phyloP scores from a whole-genome alignment of 1,140 invertebrate genomes.

The Drosophila equinoxialis region DNA sequence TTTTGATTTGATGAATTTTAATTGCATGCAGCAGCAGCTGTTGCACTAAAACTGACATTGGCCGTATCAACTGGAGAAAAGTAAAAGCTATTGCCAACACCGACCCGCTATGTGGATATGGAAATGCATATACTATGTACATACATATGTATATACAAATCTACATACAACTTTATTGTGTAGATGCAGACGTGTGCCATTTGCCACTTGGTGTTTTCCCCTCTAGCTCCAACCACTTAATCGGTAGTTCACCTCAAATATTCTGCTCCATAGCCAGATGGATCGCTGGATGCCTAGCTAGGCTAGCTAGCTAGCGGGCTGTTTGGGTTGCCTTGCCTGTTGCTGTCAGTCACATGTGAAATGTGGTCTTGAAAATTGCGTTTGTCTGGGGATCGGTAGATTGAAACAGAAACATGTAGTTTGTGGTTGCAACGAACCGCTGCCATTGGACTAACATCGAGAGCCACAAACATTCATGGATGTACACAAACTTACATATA shows the following conservation, averaged over 20 bases:
- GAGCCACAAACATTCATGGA: slow-evolving; percentile 9
- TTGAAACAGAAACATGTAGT: slow-evolving; percentile 16
- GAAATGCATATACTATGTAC: slow-evolving; percentile 6
- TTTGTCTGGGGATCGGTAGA: slow-evolving; percentile 10
- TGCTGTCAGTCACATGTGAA: slow-evolving; percentile 50
- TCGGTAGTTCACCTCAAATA: slow-evolving; percentile 51
- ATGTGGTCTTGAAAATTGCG: slow-evolving; percentile 53
- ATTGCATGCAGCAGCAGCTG: slow-evolving; percentile 15
- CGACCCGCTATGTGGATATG: slow-evolving; percentile 4
- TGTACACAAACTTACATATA: not conserved
- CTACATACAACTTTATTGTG: slow-evolving; percentile 17
- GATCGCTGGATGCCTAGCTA: not conserved
- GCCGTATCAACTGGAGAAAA: slow-evolving; percentile 18
- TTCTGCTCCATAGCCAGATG: slow-evolving; percentile 28
- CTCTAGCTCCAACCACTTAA: slow-evolving; percentile 42
- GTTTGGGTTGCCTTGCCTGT: slow-evolving; percentile 4
- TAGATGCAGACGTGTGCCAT: slow-evolving; percentile 17
- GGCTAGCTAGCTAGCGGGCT: not conserved
- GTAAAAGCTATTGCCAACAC: slow-evolving; percentile 23
- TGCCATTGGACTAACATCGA: slow-evolving; percentile 38
- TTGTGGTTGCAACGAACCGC: slow-evolving; percentile 28
- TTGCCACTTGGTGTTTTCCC: slow-evolving; percentile 34
- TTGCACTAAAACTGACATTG: slow-evolving; percentile 24
- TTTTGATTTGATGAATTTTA: slow-evolving; percentile 20
- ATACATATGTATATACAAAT: not conserved